Conservation (phyloP, 2,113 vertebrate genomes). For the Seriola aureovittata region DNA sequence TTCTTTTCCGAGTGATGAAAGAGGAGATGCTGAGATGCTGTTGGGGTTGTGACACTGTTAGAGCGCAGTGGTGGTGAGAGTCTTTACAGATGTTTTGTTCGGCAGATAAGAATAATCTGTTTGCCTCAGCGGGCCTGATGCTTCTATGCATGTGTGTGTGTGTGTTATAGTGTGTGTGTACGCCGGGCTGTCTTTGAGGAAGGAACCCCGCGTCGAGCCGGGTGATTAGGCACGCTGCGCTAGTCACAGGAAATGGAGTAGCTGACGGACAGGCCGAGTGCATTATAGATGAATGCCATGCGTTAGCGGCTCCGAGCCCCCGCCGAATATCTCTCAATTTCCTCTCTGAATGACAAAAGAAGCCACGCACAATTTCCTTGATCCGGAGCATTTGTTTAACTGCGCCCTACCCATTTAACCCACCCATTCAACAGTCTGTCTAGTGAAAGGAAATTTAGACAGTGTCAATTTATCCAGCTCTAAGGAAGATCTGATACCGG, state of each 20-base stretch:
- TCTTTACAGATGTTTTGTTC: constrained; percentile 78
- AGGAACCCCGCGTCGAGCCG: constrained; percentile 80
- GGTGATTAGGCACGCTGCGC: constrained; percentile 89
- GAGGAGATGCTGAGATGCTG: constrained; percentile 34
- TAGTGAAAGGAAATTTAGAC: constrained; percentile 79
- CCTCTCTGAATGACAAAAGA: constrained; percentile 80
- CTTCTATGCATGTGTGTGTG: constrained; percentile 36
- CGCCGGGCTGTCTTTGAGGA: constrained; percentile 67
- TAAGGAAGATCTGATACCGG: constrained; percentile 66
- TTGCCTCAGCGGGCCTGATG: constrained; percentile 81
- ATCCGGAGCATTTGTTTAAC: constrained; percentile 85
- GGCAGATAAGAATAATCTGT: constrained; percentile 88
- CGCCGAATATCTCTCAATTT: constrained; percentile 79
- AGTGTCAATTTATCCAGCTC: constrained; percentile 79
- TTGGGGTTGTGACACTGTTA: constrained; percentile 58
- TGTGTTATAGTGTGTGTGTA: constrained; percentile 39
- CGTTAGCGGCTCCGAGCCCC: constrained; percentile 63
- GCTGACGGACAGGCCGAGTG: constrained; percentile 83
- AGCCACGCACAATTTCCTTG: constrained; percentile 84
- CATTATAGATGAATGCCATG: constrained; percentile 86
- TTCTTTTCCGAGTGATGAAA: constrained; percentile 56
- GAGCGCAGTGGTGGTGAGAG: constrained; percentile 47
- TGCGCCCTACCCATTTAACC: constrained; percentile 82
- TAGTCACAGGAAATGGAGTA: constrained; percentile 89
- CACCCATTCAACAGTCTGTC: constrained; percentile 74